Evolutionary conservation across 2,888 invertebrate species (phyloP).

Genomic region (Acanthoscelides obtectus): DNA sequence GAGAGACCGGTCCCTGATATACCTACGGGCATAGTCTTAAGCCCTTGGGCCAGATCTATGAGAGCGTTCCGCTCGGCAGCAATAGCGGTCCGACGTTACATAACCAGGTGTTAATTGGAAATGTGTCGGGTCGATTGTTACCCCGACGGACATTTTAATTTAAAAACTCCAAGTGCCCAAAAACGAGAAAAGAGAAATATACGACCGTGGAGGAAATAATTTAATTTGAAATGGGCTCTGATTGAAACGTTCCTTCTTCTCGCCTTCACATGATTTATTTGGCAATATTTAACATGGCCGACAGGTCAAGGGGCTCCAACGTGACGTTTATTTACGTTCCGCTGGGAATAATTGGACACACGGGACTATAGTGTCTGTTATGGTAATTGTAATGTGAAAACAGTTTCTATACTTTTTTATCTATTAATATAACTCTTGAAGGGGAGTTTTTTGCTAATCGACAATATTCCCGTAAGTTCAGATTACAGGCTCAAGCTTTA

Average conservation of each 20-base stretch:
- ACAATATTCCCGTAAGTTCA: no score
- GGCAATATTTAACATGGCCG: constrained; percentile 20
- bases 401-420: no score
- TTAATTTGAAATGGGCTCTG: constrained; percentile 41
- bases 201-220: constrained; percentile 33
- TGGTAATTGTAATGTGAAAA: no score
- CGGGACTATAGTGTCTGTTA: neutral
- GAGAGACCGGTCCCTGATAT: no score
- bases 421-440: no score
- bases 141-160: constrained; percentile 42
- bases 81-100: constrained; percentile 14
- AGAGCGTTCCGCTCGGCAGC: constrained; percentile 7
- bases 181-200: constrained; percentile 27
- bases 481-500: no score
- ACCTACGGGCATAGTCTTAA: no score
- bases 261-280: constrained; percentile 37
- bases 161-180: constrained; percentile 36
- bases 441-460: no score
- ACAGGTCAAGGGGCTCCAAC: neutral
- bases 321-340: neutral
- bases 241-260: constrained; percentile 41
- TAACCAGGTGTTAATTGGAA: constrained; percentile 44
- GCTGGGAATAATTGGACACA: neutral
- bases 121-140: constrained; percentile 43
- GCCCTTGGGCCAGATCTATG: neutral